Evolutionary conservation across 2,888 invertebrate species (phyloP).

Genomic region (Aradus depressus): DNA sequence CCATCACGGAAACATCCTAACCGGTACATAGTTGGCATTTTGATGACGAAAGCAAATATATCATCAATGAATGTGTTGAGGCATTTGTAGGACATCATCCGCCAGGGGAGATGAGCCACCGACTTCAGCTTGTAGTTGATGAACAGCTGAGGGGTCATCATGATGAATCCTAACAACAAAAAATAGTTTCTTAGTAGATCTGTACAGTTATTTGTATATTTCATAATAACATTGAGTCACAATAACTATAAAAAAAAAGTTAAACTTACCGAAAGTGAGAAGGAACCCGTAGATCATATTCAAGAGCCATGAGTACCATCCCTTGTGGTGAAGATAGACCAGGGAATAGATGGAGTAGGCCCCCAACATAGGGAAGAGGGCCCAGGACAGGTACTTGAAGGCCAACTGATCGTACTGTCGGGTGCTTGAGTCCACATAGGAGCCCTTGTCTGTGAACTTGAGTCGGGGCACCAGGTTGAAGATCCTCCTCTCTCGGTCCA

Average conservation of each 20-base stretch:
- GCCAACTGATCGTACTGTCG: conserved; percentile 89
- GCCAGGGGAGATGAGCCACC: conserved; percentile 98
- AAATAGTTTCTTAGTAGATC: background rate
- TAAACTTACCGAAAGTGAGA: conserved; percentile 65
- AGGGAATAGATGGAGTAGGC: conserved; percentile 94
- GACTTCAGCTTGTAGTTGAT: conserved; percentile 99
- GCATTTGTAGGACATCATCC: conserved; percentile 99
- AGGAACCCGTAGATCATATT: conserved; percentile 96
- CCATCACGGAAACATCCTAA: conserved; percentile 96
- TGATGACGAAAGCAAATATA: conserved; percentile 99
- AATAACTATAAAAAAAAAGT: background rate
- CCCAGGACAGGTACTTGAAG: conserved; percentile 93
- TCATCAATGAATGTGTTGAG: conserved; percentile 99
- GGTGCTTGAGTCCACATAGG: conserved; percentile 90
- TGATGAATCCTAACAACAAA: conserved; percentile 69
- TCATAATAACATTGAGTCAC: background rate
- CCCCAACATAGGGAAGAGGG: conserved; percentile 81
- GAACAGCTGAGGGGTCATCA: conserved; percentile 99
- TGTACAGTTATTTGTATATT: background rate
- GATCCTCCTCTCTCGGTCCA: conserved; percentile 60
- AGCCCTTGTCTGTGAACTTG: conserved; percentile 83
- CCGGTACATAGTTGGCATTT: conserved; percentile 98
- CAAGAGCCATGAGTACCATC: conserved; percentile 97
- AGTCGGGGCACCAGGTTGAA: conserved; percentile 71
- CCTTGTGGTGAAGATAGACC: conserved; percentile 91